phyloP scores from a whole-genome alignment of 2,113 vertebrate genomes.

The Chitala chitala region DNA sequence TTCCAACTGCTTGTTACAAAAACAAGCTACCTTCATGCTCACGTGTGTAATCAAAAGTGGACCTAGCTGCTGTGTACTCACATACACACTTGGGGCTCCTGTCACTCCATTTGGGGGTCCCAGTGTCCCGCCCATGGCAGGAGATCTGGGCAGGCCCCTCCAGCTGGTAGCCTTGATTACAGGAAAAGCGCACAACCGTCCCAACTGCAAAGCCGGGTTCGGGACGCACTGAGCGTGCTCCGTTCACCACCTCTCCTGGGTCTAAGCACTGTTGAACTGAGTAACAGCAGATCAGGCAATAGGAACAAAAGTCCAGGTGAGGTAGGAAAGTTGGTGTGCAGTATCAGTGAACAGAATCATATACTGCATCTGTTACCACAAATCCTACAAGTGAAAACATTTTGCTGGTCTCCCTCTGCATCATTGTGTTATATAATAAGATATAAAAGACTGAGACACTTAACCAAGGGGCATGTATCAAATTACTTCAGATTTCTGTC shows the following conservation, averaged over 20 bases:
- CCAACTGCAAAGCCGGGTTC: conserved; percentile 78
- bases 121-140: conserved; percentile 79
- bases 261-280: conserved; percentile 81
- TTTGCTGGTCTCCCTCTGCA: too few relatives aligned
- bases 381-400: background rate
- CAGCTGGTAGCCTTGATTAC: conserved; percentile 80
- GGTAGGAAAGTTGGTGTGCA: background rate
- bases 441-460: too few relatives aligned
- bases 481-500: too few relatives aligned
- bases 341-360: background rate
- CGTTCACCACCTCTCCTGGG: conserved; percentile 81
- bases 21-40: background rate
- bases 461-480: too few relatives aligned
- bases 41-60: background rate
- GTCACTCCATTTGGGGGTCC: conserved; percentile 87
- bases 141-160: conserved; percentile 80
- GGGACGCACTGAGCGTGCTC: conserved; percentile 72
- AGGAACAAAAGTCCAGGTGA: background rate
- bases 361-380: background rate
- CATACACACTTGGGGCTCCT: conserved; percentile 85
- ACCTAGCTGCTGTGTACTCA: conserved; percentile 55
- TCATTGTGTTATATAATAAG: too few relatives aligned
- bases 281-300: background rate
- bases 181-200: conserved; percentile 81
- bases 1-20: too few relatives aligned